A percentile compares a stretch with the other conserved stretches of the same genome.
Conservation (phyloP, 2,113 vertebrate species). For the Spermophilus dauricus region DNA sequence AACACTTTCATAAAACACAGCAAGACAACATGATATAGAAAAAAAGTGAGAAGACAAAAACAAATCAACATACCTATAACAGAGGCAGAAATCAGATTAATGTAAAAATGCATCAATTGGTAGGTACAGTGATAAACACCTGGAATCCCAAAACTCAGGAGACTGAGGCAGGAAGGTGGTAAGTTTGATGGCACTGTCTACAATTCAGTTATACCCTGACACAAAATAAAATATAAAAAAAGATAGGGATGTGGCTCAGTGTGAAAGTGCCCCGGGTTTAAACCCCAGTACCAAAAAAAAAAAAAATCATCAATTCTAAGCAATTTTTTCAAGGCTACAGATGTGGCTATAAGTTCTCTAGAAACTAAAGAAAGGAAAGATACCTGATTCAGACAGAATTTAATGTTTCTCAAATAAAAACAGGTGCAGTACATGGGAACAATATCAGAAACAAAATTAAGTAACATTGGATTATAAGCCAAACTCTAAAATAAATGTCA, state of each 20-base stretch:
- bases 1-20: neutral
- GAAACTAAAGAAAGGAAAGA: neutral
- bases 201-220: neutral
- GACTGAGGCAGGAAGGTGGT: no score
- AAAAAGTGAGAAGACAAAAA: neutral
- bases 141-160: no score
- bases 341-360: neutral
- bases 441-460: neutral
- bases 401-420: neutral
- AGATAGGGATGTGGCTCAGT: no score
- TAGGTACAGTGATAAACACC: no score
- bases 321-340: neutral
- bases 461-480: neutral
- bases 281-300: neutral
- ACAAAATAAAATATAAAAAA: neutral
- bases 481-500: neutral
- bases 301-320: neutral
- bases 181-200: no score
- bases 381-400: neutral
- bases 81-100: neutral
- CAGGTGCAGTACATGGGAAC: neutral
- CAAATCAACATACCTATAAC: neutral
- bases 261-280: neutral
- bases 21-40: neutral
- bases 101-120: neutral